Base-by-base conservation (phyloP, 2,113 vertebrate species). In the Burhinus oedicnemus region DNA sequence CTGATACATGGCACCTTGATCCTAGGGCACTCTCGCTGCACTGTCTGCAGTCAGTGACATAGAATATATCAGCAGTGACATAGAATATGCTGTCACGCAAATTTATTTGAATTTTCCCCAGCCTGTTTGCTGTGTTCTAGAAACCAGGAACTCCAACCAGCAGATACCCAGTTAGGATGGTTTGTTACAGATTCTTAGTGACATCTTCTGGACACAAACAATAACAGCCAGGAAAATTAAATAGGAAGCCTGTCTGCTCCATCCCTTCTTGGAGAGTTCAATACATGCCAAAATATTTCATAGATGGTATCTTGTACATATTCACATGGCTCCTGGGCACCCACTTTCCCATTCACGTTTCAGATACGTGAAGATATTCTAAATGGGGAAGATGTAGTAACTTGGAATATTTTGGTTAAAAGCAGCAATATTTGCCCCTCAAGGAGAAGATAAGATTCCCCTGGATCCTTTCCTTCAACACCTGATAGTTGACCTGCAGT, bases 201-300 rank as follows among this genome's bases (percentile, higher is more conserved):
- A 95, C 96, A 95, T 61, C 96, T 94, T 42, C 93, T 96, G 97
- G 96, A 75, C 54, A 60, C 23, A 42, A 69, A 23, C 42, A 79
- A 94, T 22, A 97, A 87, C 5, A 18, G 36, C 74, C 66, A 45
- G 38, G 26, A 49, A 80, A 78, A 69, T 6, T 4, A 40, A 93
- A 62, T 1, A 0, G 8, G 8, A 51, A 21, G 21, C 51, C 27
- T 10, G 4, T 27, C 74, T 70, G 61, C 52, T 57, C 19, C 0
- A 3, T 29, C 30, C 82, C 29, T 44, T 25, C 40, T 57, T 26
- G 36, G 9, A 38, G 34, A 80, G 29, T n/a, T 58, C 60, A 20
- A 8, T 6, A 23, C 12, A 6, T 21, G 34, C 30, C 30, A 22
- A 40, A 44, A 14, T 23, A 38, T 69, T 81, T 60, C 61, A 40